Percentiles rank a stretch among this genome's conserved stretches.
phyloP scores from a whole-genome alignment of 1,140 invertebrate genomes.

The Trinorchestia longiramus region DNA sequence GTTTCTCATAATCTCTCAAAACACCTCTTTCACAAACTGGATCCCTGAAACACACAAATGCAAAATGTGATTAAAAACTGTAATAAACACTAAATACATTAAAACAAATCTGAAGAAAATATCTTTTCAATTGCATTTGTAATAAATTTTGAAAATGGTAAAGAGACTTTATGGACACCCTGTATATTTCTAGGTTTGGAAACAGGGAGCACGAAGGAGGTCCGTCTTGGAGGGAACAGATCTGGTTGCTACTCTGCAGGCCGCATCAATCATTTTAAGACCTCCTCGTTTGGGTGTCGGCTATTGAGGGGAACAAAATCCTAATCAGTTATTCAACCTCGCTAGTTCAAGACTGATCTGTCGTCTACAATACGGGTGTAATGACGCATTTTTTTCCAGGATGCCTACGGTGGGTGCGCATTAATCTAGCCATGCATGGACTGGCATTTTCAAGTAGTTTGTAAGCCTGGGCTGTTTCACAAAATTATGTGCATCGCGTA shows the following conservation, averaged over 20 bases:
- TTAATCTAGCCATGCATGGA: background rate
- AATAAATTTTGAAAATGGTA: too few species aligned
- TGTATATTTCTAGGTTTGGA: too few species aligned
- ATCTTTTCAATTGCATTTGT: too few species aligned
- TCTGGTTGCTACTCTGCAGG: background rate
- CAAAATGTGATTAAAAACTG: too few species aligned
- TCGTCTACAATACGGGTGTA: background rate
- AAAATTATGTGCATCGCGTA: background rate
- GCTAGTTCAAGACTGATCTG: background rate
- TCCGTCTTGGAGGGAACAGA: background rate
- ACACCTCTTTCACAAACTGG: too few species aligned
- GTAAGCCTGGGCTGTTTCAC: background rate
- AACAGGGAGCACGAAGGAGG: too few species aligned
- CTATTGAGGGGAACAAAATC: conserved; percentile 13
- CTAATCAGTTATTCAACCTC: conserved; percentile 2
- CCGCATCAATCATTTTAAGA: background rate
- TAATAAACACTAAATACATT: too few species aligned
- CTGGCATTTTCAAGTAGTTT: background rate
- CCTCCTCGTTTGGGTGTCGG: background rate
- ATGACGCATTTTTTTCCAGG: background rate
- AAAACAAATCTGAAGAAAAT: too few species aligned
- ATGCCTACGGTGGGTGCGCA: background rate
- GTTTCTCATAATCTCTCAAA: too few species aligned
- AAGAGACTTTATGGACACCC: too few species aligned
- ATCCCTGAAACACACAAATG: too few species aligned